phyloP scores from a whole-genome alignment of 2,113 vertebrate genomes.

The Herpetotheres cachinnans region DNA sequence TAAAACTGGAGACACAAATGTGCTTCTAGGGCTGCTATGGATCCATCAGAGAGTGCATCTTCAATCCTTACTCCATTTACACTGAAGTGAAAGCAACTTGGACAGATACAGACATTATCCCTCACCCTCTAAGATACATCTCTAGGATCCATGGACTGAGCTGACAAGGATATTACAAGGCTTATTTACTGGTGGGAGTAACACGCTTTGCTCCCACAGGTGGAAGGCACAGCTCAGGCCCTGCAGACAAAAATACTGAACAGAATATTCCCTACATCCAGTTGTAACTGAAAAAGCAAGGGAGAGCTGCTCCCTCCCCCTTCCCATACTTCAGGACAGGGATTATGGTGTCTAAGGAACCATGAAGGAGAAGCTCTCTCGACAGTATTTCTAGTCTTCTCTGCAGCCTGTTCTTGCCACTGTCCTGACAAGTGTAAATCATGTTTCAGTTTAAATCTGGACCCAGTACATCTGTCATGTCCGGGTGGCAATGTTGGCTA shows the following conservation, averaged over 20 bases:
- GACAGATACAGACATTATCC: not conserved
- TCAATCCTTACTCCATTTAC: not conserved
- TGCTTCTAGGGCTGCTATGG: not conserved
- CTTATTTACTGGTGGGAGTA: not conserved
- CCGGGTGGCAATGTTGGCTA: not conserved
- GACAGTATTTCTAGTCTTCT: slow-evolving; percentile 11
- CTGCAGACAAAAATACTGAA: not conserved
- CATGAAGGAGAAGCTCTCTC: slow-evolving; percentile 60
- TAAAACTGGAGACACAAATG: not conserved
- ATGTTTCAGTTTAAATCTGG: not conserved
- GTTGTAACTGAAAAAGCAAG: not conserved
- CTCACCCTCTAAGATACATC: not conserved
- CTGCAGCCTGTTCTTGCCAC: not conserved
- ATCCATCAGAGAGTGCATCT: not conserved
- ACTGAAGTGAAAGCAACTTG: not conserved
- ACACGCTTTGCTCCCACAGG: not conserved
- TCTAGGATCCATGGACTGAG: not conserved
- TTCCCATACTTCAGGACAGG: not conserved
- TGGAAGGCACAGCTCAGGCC: not conserved
- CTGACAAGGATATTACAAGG: not conserved
- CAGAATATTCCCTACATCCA: not conserved
- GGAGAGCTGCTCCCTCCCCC: not conserved
- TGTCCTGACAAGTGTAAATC: slow-evolving; percentile 56
- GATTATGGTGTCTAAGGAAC: slow-evolving; percentile 57
- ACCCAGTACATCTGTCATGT: slow-evolving; percentile 47